A percentile compares a stretch with the other conserved stretches of the same genome.
Evolutionary conservation across 2,888 invertebrate genomes (phyloP).

Genomic region (Alitta virens): DNA sequence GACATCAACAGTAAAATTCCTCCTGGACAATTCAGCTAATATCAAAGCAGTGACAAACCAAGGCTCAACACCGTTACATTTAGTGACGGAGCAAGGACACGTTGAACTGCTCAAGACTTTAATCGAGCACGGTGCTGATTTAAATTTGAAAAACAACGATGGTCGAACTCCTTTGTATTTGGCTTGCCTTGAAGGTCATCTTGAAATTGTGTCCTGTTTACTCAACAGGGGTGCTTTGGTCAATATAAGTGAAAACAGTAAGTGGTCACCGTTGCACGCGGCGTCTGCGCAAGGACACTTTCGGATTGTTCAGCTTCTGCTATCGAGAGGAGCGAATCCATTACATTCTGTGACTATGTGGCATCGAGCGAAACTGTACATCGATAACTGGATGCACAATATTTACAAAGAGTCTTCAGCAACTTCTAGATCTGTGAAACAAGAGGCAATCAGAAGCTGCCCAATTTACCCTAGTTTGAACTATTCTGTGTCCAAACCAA

Average conservation of each 20-base stretch:
- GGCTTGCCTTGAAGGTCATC: slow-evolving; percentile 9
- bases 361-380: slow-evolving; percentile 6
- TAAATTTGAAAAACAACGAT: slow-evolving; percentile 8
- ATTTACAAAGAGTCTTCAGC: no score
- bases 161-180: slow-evolving; percentile 13
- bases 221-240: slow-evolving; percentile 1
- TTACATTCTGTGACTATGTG: slow-evolving; percentile 16
- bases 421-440: no score
- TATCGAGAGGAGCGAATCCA: slow-evolving; percentile 3
- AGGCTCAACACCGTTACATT: slow-evolving; percentile 8
- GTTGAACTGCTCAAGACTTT: slow-evolving; percentile 17
- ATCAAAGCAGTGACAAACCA: not conserved
- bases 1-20: not conserved
- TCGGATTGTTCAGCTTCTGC: slow-evolving; percentile 8
- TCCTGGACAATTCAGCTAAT: slow-evolving; percentile 10
- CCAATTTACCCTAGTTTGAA: no score
- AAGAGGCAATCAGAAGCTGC: no score
- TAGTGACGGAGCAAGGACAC: slow-evolving; percentile 20
- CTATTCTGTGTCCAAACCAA: no score
- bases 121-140: slow-evolving; percentile 15
- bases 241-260: slow-evolving; percentile 3
- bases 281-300: slow-evolving; percentile 15
- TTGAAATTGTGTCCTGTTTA: slow-evolving; percentile 1
- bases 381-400: not conserved
- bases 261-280: slow-evolving; percentile 14